A percentile compares a stretch with the other conserved stretches of the same genome.
Conservation (phyloP, 2,113 vertebrate genomes). For the Nestor notabilis region DNA sequence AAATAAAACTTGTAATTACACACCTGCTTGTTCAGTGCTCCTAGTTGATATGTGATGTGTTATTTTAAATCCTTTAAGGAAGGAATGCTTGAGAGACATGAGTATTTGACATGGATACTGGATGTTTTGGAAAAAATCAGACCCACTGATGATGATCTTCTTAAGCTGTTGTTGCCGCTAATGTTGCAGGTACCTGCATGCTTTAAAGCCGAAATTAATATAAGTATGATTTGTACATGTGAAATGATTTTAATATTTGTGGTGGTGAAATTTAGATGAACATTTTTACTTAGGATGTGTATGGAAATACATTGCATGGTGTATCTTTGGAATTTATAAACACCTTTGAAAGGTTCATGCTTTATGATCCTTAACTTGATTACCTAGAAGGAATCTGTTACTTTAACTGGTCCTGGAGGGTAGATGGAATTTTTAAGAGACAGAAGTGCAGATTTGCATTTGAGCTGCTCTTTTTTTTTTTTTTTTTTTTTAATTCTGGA, state of each 20-base stretch:
- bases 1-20: neutral
- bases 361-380: neutral
- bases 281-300: neutral
- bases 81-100: constrained; percentile 78
- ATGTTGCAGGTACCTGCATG: constrained; percentile 72
- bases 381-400: neutral
- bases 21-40: neutral
- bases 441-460: neutral
- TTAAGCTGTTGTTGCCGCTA: constrained; percentile 77
- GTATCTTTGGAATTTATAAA: neutral
- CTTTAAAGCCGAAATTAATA: neutral
- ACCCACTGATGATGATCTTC: constrained; percentile 76
- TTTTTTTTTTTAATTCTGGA: neutral
- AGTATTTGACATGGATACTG: constrained; percentile 81
- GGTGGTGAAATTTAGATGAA: neutral
- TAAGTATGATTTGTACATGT: neutral
- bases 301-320: neutral
- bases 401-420: neutral
- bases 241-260: neutral
- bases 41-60: neutral
- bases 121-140: constrained; percentile 79
- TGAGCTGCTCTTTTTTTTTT: neutral
- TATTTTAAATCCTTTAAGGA: constrained; percentile 65
- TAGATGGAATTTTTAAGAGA: neutral
- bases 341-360: neutral